Conservation (phyloP, 2,888 invertebrate species). For the Mantis religiosa region DNA sequence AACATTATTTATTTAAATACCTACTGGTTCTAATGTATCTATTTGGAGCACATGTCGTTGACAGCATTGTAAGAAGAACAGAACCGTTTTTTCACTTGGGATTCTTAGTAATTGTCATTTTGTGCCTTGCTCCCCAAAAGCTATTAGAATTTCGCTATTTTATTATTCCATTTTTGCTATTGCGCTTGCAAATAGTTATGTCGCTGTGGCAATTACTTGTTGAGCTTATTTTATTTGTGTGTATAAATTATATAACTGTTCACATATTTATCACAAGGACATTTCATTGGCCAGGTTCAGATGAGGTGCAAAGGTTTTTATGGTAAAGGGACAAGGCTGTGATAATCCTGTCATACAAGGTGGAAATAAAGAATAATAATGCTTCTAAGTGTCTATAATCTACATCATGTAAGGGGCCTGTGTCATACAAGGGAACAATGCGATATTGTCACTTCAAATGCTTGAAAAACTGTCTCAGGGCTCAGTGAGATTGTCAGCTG, state of each 20-base stretch:
- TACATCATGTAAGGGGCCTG: no score
- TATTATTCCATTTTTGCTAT: slow-evolving; percentile 80
- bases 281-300: slow-evolving; percentile 71
- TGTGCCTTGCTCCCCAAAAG: slow-evolving; percentile 73
- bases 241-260: slow-evolving; percentile 67
- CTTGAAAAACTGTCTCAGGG: no score
- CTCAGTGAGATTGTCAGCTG: no score
- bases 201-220: slow-evolving; percentile 48
- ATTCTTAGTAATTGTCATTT: slow-evolving; percentile 56
- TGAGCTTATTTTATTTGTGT: slow-evolving; percentile 62
- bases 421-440: no score
- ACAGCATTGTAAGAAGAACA: slow-evolving; percentile 35
- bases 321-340: slow-evolving; percentile 57
- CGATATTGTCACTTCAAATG: no score
- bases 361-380: no score
- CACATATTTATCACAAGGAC: slow-evolving; percentile 74
- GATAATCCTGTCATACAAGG: no score
- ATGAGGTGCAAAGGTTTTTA: slow-evolving; percentile 75
- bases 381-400: no score
- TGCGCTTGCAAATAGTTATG: slow-evolving; percentile 62
- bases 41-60: slow-evolving; percentile 54
- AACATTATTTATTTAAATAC: slow-evolving; percentile 65
- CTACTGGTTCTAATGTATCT: slow-evolving; percentile 69
- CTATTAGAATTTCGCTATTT: slow-evolving; percentile 95
- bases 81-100: slow-evolving; percentile 45